phyloP scores from a whole-genome alignment of 1,140 invertebrate genomes.

The Reticulitermes speratus region DNA sequence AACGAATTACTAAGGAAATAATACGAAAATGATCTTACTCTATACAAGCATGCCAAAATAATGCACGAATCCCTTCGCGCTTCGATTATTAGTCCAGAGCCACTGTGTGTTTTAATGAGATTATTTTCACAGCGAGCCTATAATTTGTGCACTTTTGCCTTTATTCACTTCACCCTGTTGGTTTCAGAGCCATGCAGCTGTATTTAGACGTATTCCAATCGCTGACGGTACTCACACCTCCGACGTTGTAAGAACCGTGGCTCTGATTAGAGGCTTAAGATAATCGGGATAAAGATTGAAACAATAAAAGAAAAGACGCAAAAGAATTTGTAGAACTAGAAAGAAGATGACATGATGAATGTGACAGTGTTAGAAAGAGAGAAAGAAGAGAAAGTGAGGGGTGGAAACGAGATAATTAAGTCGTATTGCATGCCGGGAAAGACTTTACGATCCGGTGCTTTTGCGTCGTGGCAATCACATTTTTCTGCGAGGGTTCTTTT shows the following conservation, averaged over 20 bases:
- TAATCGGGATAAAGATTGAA: background rate
- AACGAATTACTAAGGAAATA: too few relatives aligned
- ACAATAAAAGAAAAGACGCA: background rate
- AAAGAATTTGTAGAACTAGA: background rate
- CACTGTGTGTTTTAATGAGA: background rate
- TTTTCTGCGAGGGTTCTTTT: background rate
- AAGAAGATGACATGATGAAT: background rate
- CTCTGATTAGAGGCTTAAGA: background rate
- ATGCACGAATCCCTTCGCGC: too few relatives aligned
- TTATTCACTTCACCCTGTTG: too few relatives aligned
- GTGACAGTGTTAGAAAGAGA: background rate
- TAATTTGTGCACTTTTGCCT: background rate
- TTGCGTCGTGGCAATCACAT: background rate
- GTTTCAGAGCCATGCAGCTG: background rate
- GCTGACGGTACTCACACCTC: background rate
- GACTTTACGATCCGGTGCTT: background rate
- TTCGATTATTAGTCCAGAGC: too few relatives aligned
- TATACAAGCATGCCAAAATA: too few relatives aligned
- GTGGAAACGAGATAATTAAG: background rate
- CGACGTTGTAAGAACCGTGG: too few relatives aligned
- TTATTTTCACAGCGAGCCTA: background rate
- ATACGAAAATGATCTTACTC: too few relatives aligned
- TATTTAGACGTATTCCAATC: background rate
- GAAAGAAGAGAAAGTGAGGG: background rate
- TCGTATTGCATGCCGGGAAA: conserved; percentile 17